Conservation (phyloP, 2,113 vertebrate genomes). For the Progne subis region DNA sequence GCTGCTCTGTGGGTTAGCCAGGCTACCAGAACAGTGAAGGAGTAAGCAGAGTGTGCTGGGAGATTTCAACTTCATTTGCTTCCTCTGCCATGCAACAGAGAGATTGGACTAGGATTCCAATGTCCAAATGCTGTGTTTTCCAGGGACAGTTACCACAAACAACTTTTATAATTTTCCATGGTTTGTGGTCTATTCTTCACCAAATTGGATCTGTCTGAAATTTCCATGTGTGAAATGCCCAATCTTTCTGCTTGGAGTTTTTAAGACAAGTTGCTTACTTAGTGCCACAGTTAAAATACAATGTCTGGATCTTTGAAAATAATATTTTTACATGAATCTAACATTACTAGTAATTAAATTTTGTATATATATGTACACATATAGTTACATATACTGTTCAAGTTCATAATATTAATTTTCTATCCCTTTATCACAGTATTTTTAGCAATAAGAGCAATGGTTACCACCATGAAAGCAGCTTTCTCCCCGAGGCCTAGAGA, state of each 20-base stretch:
- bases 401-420: neutral
- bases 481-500: neutral
- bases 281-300: neutral
- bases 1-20: neutral
- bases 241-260: neutral
- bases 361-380: accelerated
- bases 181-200: neutral
- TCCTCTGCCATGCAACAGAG: accelerated
- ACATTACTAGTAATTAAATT: neutral
- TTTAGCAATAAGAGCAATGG: neutral
- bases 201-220: neutral
- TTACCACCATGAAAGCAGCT: neutral
- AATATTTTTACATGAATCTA: neutral
- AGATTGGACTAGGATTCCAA: neutral
- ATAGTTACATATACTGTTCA: too few species aligned
- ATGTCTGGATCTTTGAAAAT: neutral
- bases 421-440: neutral
- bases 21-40: neutral
- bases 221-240: neutral
- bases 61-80: neutral
- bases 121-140: neutral
- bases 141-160: neutral
- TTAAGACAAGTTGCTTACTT: neutral
- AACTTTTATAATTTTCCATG: neutral
- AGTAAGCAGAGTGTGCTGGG: neutral